Evolutionary conservation across 2,797 vertebrate species (phyloP).

Genomic region (Amblyopsis hoosieri): DNA sequence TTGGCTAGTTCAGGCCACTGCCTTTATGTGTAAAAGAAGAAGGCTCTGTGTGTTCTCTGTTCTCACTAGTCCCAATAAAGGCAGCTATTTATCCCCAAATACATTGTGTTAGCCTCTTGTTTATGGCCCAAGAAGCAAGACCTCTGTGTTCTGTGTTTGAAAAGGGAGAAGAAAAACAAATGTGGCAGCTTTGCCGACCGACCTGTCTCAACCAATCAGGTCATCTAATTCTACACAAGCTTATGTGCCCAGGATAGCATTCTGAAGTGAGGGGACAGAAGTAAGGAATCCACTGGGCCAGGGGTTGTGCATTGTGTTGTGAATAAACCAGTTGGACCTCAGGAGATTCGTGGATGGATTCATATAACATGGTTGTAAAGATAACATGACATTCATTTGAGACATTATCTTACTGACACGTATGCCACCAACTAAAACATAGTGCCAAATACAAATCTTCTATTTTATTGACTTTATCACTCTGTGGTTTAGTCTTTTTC

Average conservation of each 20-base stretch:
- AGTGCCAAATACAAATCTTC: background rate
- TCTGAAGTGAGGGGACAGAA: constrained; percentile 15
- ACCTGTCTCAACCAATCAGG: constrained; percentile 66
- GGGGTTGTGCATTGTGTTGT: constrained; percentile 46
- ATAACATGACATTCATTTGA: constrained; percentile 18
- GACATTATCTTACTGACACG: background rate
- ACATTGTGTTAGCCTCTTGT: constrained; percentile 62
- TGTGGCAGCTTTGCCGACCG: constrained; percentile 43
- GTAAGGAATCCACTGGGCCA: constrained; percentile 27
- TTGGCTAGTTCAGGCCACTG: constrained; percentile 49
- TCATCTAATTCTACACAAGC: constrained; percentile 30
- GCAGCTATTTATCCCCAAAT: constrained; percentile 56
- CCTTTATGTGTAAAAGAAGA: constrained; percentile 67
- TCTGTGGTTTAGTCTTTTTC: background rate
- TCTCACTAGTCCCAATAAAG: constrained; percentile 55
- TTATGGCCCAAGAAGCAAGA: constrained; percentile 62
- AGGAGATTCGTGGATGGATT: constrained; percentile 18
- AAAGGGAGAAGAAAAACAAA: constrained; percentile 32
- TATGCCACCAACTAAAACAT: background rate
- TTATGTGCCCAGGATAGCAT: constrained; percentile 31
- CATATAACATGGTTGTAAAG: constrained; percentile 12
- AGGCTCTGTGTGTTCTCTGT: constrained; percentile 68
- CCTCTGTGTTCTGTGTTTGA: constrained; percentile 51
- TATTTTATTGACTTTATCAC: background rate
- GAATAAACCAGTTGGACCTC: constrained; percentile 38